A percentile compares a stretch with the other conserved stretches of the same genome.
Conservation (phyloP, 2,888 invertebrate genomes). For the Cetonia aurata region DNA sequence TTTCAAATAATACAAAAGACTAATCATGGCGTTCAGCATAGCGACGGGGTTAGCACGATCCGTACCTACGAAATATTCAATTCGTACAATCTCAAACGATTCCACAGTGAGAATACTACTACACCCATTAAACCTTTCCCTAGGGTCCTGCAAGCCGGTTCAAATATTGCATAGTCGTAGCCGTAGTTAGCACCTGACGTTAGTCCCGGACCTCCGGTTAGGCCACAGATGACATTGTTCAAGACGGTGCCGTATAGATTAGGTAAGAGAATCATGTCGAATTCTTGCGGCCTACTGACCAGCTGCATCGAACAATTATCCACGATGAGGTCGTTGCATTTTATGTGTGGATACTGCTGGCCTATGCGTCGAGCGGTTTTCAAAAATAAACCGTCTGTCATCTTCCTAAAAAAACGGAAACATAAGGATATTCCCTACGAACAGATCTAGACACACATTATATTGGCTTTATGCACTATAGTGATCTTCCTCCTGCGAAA, state of each 20-base stretch:
- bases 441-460: slow-evolving; percentile 64
- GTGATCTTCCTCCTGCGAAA: slow-evolving; percentile 73
- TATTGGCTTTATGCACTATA: slow-evolving; percentile 75
- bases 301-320: slow-evolving; percentile 61
- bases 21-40: slow-evolving; percentile 52
- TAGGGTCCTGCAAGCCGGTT: slow-evolving; percentile 56
- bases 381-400: slow-evolving; percentile 62
- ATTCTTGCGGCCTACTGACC: slow-evolving; percentile 57
- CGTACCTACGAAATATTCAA: slow-evolving; percentile 46
- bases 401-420: slow-evolving; percentile 59
- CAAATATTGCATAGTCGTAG: slow-evolving; percentile 59
- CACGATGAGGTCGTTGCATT: slow-evolving; percentile 57
- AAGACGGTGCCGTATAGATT: slow-evolving; percentile 62
- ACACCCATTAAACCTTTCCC: slow-evolving; percentile 42
- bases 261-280: slow-evolving; percentile 60
- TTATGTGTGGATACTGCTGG: slow-evolving; percentile 57
- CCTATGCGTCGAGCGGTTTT: slow-evolving; percentile 56
- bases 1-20: slow-evolving; percentile 53
- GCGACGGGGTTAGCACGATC: slow-evolving; percentile 55
- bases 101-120: neutral
- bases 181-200: slow-evolving; percentile 60
- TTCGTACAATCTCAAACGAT: neutral
- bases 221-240: slow-evolving; percentile 59
- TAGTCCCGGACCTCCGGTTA: slow-evolving; percentile 60
- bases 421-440: neutral